Base-by-base conservation (phyloP, 2,888 invertebrate species). In the Drosophila siamana region DNA sequence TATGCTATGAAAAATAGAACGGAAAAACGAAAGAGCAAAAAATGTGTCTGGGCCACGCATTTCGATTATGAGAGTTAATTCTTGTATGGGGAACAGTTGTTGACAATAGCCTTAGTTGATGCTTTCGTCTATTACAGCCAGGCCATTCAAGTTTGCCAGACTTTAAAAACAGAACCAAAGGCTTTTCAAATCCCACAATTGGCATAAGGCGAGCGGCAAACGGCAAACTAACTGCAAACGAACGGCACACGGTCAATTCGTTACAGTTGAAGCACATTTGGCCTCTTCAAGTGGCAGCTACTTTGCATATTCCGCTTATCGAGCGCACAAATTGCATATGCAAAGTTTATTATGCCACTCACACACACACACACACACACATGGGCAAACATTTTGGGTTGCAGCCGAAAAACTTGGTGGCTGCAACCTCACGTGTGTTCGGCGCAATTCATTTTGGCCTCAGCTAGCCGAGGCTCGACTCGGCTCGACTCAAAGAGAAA, bases 31-130 rank as follows among this genome's bases (percentile, higher is more conserved):
- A 33, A 36, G 16, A 57, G 2, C 28, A 15, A 41, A 67, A 47
- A 33, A 72, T 82, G 69, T 85, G 70, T 71, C 50, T 55, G 62
- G 26, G 61, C 74, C 66, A 52, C 69, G 74, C 83, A 79, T 80
- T 86, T 83, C 86, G 83, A 86, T 83, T 86, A 83, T 88, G 80
- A 69, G 66, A 66, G 74, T 82, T 88, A 74, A 88, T 88, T 77
- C 82, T 74, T 67, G 88, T 69, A 50, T 38, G 52, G 83, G 80
- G 86, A 83, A 64, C 69, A 62, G 67, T 83, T 87, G 51, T 38
- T 30, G 4, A 28, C 54, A 71, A 62, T 66, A 46, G 44, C 54
- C 51, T 56, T 56, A 55, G 47, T 59, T 63, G 48, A 15, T 13
- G n/a, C n/a, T 8, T 15, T 13, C 13, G 48, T n/a, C 16, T n/a